Base-by-base conservation (phyloP, 2,888 invertebrate genomes). In the Podabrus alpinus region DNA sequence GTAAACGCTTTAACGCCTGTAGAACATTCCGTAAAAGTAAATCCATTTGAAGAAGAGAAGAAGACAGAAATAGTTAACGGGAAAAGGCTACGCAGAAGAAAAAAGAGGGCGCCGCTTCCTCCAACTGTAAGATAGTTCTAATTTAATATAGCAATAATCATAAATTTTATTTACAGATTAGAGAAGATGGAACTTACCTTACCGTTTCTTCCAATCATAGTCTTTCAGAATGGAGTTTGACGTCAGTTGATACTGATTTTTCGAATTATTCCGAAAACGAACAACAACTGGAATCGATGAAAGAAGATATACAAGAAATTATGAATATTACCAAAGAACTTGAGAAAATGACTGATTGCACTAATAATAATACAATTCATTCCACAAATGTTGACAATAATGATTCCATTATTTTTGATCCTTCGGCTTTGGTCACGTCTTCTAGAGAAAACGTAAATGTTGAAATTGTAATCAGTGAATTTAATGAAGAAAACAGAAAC, bases 151-250 rank as follows among this genome's bases (percentile, higher is more conserved):
- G 5, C 15, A 9, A 17, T 59, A 13, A 17, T 64, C 13, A 17
- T 59, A 15, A 21, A 59, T 68, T 73, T 69, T 64, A 19, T 45
- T 75, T 74, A 68, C 45, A 79, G 77, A 25, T 76, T 24, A 74
- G 76, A 15, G 68, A 72, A 19, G 71, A 71, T 19, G 72, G 68
- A 21, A 68, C 61, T 16, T 71, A 71, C 17, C 69, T 70, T 21
- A 69, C 66, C 10, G 70, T 70, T 10, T 72, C 72, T 60, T 77
- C 77, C 9, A 59, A 61, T 24, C 73, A 71, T 15, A 76, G 73
- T 61, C 71, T 70, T 19, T 81, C 81, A 2, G 76, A 80, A 69
- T 81, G 81, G 81, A 81, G 81, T 76, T 73, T 81, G n/a, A 80
- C 78, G n/a, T 81, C 81, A 10, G 79, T 74, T 11, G 79, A 79